Percentiles rank a stretch among this genome's conserved stretches.
phyloP scores from a whole-genome alignment of 2,888 invertebrate genomes.

The Dryadula phaetusa region DNA sequence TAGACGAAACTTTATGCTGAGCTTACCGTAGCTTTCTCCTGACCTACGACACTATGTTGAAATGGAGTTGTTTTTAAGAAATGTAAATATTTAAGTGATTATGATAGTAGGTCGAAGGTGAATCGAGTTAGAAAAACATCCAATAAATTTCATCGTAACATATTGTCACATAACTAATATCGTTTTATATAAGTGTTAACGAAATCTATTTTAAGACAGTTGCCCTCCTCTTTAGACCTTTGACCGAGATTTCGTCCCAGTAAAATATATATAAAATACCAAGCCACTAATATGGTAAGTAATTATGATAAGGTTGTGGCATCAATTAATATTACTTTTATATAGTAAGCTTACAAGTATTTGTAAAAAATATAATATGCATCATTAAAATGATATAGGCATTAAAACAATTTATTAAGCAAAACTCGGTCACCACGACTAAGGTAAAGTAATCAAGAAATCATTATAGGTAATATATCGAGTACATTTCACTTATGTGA shows the following conservation, averaged over 20 bases:
- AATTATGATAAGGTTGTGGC: not conserved
- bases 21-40: slow-evolving; percentile 72
- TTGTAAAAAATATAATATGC: not conserved
- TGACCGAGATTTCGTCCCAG: slow-evolving; percentile 21
- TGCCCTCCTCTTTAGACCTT: slow-evolving; percentile 10
- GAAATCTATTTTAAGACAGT: slow-evolving; percentile 8
- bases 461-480: slow-evolving; percentile 24
- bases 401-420: slow-evolving; percentile 14
- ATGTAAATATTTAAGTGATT: slow-evolving; percentile 59
- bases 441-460: slow-evolving; percentile 24
- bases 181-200: slow-evolving; percentile 32
- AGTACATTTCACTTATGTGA: slow-evolving; percentile 30
- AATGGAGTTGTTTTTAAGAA: slow-evolving; percentile 66
- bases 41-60: slow-evolving; percentile 73
- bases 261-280: not conserved
- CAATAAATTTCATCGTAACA: slow-evolving; percentile 45
- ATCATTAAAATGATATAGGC: slow-evolving; percentile 2
- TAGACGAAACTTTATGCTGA: slow-evolving; percentile 47
- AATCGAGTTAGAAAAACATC: slow-evolving; percentile 37
- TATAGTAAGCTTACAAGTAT: not conserved
- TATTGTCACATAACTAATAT: slow-evolving; percentile 41
- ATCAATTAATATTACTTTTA: not conserved
- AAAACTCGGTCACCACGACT: slow-evolving; percentile 19
- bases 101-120: slow-evolving; percentile 65
- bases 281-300: slow-evolving; percentile 3